These are phyloP conservation scores for Synergus laeviventris DNA, from an alignment of 2,888 invertebrate species.

Conservation along the genomic window DNA sequence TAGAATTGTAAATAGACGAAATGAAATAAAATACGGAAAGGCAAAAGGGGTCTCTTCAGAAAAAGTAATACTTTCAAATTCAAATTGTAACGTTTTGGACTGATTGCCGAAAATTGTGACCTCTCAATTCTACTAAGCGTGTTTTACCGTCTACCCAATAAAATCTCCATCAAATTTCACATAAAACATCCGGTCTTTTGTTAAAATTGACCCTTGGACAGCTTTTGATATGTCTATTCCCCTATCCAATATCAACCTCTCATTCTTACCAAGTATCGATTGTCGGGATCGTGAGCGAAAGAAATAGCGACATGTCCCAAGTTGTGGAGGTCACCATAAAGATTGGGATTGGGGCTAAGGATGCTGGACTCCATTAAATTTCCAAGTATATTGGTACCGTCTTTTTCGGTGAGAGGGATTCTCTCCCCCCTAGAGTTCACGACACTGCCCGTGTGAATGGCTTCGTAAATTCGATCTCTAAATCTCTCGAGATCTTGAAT, in stretches of 20 bases:
- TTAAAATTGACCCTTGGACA: neutral
- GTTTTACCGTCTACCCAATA: neutral
- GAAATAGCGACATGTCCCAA: conserved; percentile 88
- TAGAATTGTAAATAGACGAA: too few species aligned
- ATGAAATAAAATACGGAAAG: too few species aligned
- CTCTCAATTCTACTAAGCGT: neutral
- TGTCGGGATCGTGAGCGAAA: conserved; percentile 88
- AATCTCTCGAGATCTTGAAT: conserved; percentile 85
- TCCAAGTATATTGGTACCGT: conserved; percentile 87
- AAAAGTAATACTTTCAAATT: too few species aligned
- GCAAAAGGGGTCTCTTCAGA: too few species aligned
- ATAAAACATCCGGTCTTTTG: neutral
- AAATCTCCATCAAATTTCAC: neutral
- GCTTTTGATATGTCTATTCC: neutral
- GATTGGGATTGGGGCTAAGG: conserved; percentile 82
- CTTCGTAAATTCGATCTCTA: conserved; percentile 85
- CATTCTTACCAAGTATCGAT: conserved; percentile 80
- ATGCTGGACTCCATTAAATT: conserved; percentile 86
- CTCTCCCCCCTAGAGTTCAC: conserved; percentile 79
- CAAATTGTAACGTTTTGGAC: too few species aligned
- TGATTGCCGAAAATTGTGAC: neutral
- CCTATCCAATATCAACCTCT: neutral
- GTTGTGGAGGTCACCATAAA: conserved; percentile 90
- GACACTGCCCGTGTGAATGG: conserved; percentile 82
- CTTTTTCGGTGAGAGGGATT: conserved; percentile 80